Conservation (phyloP, 2,113 vertebrate genomes). For the Vidua chalybeata region DNA sequence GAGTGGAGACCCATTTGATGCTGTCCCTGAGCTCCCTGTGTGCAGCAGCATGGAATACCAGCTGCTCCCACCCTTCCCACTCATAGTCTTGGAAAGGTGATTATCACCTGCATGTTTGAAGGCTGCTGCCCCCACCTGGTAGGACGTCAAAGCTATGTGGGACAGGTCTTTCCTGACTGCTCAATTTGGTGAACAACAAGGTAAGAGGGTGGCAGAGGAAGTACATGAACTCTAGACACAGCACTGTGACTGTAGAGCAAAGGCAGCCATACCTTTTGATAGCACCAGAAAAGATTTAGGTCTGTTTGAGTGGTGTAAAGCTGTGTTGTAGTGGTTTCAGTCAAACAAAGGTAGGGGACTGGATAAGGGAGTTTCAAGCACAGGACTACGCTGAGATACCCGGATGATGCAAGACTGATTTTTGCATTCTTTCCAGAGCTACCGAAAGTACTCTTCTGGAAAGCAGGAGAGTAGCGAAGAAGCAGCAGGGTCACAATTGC, state of each 20-base stretch:
- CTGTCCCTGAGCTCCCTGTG: neutral
- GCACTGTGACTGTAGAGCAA: neutral
- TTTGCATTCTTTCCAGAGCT: neutral
- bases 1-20: neutral
- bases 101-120: neutral
- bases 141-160: fast-evolving
- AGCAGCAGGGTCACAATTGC: neutral
- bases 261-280: neutral
- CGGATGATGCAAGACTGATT: neutral
- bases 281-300: neutral
- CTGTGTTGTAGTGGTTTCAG: neutral
- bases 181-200: neutral
- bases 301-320: neutral
- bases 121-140: slow-evolving; percentile 16
- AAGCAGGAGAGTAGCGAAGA: neutral
- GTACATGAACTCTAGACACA: neutral
- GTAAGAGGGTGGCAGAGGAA: neutral
- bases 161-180: neutral
- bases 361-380: neutral
- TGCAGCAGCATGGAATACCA: fast-evolving
- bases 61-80: neutral
- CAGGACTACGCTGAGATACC: fast-evolving
- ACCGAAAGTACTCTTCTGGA: neutral
- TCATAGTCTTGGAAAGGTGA: neutral
- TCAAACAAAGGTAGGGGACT: neutral